Conservation (phyloP, 2,888 invertebrate species). For the Tillus elongatus region DNA sequence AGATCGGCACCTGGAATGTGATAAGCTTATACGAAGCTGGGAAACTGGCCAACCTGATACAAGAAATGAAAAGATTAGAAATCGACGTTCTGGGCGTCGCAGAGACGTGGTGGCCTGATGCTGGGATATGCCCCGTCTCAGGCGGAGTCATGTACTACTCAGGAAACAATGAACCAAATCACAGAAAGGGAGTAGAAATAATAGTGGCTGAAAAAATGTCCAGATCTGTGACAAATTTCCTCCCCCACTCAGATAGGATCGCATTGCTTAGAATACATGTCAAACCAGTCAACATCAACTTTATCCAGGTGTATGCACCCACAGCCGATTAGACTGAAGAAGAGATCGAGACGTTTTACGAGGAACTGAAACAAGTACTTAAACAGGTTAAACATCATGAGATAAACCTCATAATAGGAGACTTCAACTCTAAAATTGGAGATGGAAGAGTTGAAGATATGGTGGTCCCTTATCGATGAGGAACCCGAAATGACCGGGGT, state of each 20-base stretch:
- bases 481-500: slow-evolving; percentile 9
- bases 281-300: slow-evolving; percentile 10
- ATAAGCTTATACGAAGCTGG: neutral
- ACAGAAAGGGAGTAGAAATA: neutral
- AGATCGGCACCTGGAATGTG: slow-evolving; percentile 1
- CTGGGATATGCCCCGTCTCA: slow-evolving; percentile 1
- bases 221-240: slow-evolving; percentile 3
- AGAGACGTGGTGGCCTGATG: slow-evolving; percentile 6
- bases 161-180: neutral
- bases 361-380: slow-evolving; percentile 7
- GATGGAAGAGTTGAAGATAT: slow-evolving; percentile 8
- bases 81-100: slow-evolving; percentile 5
- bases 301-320: slow-evolving; percentile 12
- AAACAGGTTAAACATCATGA: slow-evolving; percentile 9
- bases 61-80: slow-evolving; percentile 4
- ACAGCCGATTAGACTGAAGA: slow-evolving; percentile 10
- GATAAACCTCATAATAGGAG: slow-evolving; percentile 10
- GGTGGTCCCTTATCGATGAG: slow-evolving; percentile 1
- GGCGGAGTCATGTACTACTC: neutral
- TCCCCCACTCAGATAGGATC: slow-evolving; percentile 8
- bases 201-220: slow-evolving; percentile 7
- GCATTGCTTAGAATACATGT: slow-evolving; percentile 10
- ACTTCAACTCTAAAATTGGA: slow-evolving; percentile 10
- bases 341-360: slow-evolving; percentile 10
- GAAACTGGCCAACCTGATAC: slow-evolving; percentile 7